Base-by-base conservation (phyloP, 2,797 vertebrate genomes). In the Tinamus major region DNA sequence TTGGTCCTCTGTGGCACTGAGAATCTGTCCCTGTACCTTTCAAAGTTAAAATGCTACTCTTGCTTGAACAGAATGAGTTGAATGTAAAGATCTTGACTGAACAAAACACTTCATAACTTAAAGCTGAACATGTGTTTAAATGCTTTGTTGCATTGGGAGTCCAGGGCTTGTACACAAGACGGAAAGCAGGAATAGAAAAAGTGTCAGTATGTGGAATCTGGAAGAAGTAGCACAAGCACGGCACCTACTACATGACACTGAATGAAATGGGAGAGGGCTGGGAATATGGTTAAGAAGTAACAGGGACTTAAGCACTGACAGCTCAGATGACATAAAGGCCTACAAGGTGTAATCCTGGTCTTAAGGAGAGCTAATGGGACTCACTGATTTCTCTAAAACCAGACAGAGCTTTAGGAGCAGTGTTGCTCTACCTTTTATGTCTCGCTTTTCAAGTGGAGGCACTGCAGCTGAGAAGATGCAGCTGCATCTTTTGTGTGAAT, bases 111-210 rank as follows among this genome's bases (percentile, higher is more conserved):
- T 91, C 41, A 76, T 68, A 46, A 20, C 39, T 79, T 49, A 13
- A 41, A 72, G 31, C 0, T 37, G 46, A 85, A 56, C 83, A 41
- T 64, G 31, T 12, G 62, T 71, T 80, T 68, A 94, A 95, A 91
- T 29, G 85, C 41, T 91, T 59, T 85, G 49, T 46, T 41, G 70
- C 37, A 71, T 29, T 4, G 41, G 24, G 59, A 83, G 37, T 70
- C 41, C 59, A 65, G 62, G 0, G 3, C 64, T 83, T 53, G 29
- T 51, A 31, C 8, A 23, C 58, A 83, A 86, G 0, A 14, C 65
- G 33, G 49, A 84, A 93, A 93, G 72, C 49, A 85, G 58, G 62
- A 87, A 87, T 41, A 85, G 51, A 63, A 90, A 87, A 92, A 80
- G 71, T 23, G 56, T 39, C 72, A 77, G 72, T 27, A 59, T 26